Conservation (phyloP, 2,113 vertebrate species). For the Gnathonemus longibarbis region DNA sequence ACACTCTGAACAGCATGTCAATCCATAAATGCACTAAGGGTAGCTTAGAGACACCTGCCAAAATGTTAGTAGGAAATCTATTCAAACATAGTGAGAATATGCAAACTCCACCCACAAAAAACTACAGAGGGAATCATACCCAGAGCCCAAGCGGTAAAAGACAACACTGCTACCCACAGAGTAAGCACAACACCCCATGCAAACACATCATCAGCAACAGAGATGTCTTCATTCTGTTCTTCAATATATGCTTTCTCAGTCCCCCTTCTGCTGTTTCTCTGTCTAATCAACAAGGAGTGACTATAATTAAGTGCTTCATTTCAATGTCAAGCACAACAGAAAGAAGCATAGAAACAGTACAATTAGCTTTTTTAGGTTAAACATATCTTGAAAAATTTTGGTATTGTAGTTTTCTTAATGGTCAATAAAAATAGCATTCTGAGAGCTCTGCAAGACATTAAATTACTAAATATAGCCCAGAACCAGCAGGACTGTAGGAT, state of each 20-base stretch:
- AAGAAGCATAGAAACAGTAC: not conserved
- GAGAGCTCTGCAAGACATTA: not conserved
- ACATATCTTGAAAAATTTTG: not conserved
- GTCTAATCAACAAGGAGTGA: not conserved
- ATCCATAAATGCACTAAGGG: not conserved
- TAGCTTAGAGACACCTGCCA: not conserved
- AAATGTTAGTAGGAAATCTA: not conserved
- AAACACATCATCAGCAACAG: not conserved
- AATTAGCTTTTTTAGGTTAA: conserved; percentile 7
- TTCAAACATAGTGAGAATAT: not conserved
- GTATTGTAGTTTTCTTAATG: not conserved
- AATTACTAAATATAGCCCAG: not conserved
- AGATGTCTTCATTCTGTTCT: not conserved
- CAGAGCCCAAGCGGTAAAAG: not conserved
- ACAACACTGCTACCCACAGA: not conserved
- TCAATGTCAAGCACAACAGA: not conserved
- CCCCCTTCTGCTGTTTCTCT: not conserved
- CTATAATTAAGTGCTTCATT: not conserved
- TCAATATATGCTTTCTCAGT: not conserved
- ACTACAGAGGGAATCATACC: not conserved
- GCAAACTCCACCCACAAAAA: not conserved
- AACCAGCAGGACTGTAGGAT: not conserved
- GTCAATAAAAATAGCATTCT: not conserved
- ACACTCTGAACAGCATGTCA: not conserved
- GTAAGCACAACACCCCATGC: not conserved